Percentiles rank a stretch among this genome's conserved stretches.
Conservation (phyloP, 2,888 invertebrate species). For the Drosophila conformis region DNA sequence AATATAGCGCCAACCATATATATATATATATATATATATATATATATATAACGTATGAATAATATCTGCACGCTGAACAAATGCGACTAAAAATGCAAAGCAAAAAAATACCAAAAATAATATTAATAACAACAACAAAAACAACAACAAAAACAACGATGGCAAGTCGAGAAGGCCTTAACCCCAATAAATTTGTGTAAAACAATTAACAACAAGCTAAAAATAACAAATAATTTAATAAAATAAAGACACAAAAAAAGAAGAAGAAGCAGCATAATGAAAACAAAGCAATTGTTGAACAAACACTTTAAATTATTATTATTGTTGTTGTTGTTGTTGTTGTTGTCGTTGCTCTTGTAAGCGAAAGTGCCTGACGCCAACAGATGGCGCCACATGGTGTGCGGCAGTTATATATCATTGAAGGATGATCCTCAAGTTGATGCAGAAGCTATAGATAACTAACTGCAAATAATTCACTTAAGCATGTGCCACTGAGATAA, state of each 20-base stretch:
- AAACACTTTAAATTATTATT: neutral
- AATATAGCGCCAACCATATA: conserved; percentile 41
- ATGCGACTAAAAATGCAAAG: conserved; percentile 48
- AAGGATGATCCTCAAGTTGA: neutral
- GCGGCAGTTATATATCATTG: neutral
- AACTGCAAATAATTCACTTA: neutral
- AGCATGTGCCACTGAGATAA: neutral
- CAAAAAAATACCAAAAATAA: conserved; percentile 19
- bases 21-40: neutral
- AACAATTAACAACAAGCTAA: conserved; percentile 61
- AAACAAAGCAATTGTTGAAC: conserved; percentile 1
- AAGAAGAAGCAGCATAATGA: neutral
- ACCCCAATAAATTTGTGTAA: conserved; percentile 73
- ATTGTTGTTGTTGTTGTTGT: neutral
- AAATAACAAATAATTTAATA: conserved; percentile 31
- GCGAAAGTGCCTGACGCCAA: conserved; percentile 28
- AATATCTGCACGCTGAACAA: conserved; percentile 39
- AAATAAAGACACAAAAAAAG: neutral
- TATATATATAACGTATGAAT: conserved; percentile 1
- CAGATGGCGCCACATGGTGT: conserved; percentile 43
- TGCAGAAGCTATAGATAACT: neutral
- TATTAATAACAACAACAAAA: conserved; percentile 14
- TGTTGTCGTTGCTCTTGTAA: conserved; percentile 16
- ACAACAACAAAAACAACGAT: conserved; percentile 22
- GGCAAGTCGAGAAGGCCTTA: conserved; percentile 68